Base-by-base conservation (phyloP, 2,888 invertebrate genomes). In the Tachina fera region DNA sequence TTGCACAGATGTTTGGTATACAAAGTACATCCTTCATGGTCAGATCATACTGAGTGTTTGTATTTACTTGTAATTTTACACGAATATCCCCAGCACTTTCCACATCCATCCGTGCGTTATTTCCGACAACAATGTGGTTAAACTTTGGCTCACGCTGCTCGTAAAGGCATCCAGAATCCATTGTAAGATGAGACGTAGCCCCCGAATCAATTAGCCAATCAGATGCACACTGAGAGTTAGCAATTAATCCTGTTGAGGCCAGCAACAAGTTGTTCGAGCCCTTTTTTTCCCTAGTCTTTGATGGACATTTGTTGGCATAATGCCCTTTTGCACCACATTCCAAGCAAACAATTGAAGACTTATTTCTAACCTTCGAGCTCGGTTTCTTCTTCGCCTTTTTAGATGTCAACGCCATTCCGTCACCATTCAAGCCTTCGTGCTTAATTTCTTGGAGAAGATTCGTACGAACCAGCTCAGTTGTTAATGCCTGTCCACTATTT, bases 141-240 rank as follows among this genome's bases (percentile, higher is more conserved):
- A 61, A 60, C 75, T 82, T 75, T 63, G 71, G 61, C 58, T 70
- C 65, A 71, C 63, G 45, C 53, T 56, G 51, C 65, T 78, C 39
- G 31, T 65, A 68, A 31, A 72, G 75, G 60, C 72, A 39, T 14
- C 13, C 61, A 11, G 61, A 39, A 70, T 58, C 60, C 86, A 79
- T 86, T n/a, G 80, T 76, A 78, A 86, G 84, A 56, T 84, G 78
- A 14, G 82, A 75, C 22, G 82, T 79, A 56, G 77, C 72, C 9
- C 75, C 83, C 8, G 70, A 70, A 58, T 85, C 82, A 31, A 77
- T 72, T 16, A 53, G 61, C 84, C 83, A 86, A 74, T 85, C 81
- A 13, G 60, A 68, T 43, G 51, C 58, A 56, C 56, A 56, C 39
- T 43, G 45, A 60, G 74, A 47, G 68, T 77, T 65, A 61, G 74